Base-by-base conservation (phyloP, 2,113 vertebrate species). In the Spizaetus ornatus region DNA sequence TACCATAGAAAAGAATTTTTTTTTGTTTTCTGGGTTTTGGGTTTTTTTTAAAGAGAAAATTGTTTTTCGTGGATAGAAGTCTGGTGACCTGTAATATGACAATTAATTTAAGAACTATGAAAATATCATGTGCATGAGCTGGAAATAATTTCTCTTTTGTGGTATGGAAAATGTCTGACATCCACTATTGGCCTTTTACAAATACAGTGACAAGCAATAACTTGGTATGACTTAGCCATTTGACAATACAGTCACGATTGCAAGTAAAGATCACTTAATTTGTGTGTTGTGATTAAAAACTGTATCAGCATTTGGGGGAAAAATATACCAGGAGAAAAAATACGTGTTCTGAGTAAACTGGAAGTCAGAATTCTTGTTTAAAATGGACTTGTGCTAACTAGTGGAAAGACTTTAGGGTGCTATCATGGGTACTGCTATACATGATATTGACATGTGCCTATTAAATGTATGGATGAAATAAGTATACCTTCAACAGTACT, bases 401-500 rank as follows among this genome's bases (percentile, higher is more conserved):
- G 77, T n/a, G 62, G 38, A 29, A 94, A 91, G 42, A 84, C 72
- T 92, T 61, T 22, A 71, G n/a, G 67, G 38, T 31, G 1, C 71
- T 88, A 1, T 52, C n/a, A 34, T 82, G 59, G 48, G 29, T 71
- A 48, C 66, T 69, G 76, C 72, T 92, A 10, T 53, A 4, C 8
- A 5, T 50, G 27, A 53, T 36, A 63, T 56, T 70, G 67, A 52
- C 10, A 1, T 48, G 13, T 62, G 18, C 17, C 1, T 93, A 7
- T 65, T 82, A 85, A 90, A 82, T 36, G 8, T 71, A 18, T 79
- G 61, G 81, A 45, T 90, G 82, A 83, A 48, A 17, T 82, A 79
- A 85, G 25, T 52, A 52, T 52, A 74, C 56, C 59, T 98, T 96
- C 92, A 94, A 22, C 50, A 67, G 82, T 91, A 72, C 70, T 95